Evolutionary conservation across 2,797 vertebrate species (phyloP).

Genomic region (Selene dorsalis): DNA sequence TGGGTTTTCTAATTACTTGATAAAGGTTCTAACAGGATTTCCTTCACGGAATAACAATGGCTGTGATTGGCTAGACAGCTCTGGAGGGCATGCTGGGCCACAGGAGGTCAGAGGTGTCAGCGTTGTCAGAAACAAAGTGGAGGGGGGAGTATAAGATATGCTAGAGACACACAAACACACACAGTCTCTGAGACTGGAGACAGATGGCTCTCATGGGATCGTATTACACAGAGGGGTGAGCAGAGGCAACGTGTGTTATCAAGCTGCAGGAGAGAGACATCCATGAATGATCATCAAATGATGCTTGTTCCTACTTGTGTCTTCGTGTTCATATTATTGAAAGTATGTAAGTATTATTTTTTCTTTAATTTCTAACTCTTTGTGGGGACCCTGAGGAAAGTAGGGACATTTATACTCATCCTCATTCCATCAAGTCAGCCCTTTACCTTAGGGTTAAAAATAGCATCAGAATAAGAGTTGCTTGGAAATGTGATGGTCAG

Average conservation of each 20-base stretch:
- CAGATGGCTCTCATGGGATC: slow-evolving; percentile 42
- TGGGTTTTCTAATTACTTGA: slow-evolving; percentile 49
- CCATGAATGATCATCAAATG: slow-evolving; percentile 25
- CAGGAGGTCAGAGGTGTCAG: slow-evolving; percentile 58
- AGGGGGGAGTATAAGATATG: slow-evolving; percentile 1
- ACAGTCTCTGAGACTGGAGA: slow-evolving; percentile 14
- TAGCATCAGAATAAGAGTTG: neutral
- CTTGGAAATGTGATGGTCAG: neutral
- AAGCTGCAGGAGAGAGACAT: slow-evolving; percentile 20
- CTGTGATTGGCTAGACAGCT: slow-evolving; percentile 33
- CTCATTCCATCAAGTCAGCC: neutral
- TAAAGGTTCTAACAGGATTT: slow-evolving; percentile 51
- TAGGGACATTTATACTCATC: neutral
- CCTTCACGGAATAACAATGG: slow-evolving; percentile 5
- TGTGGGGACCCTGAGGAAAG: neutral
- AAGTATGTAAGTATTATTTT: too few relatives aligned
- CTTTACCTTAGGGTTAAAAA: neutral
- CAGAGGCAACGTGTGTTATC: slow-evolving; percentile 3
- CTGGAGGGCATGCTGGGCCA: slow-evolving; percentile 33
- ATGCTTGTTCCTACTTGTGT: slow-evolving; percentile 1
- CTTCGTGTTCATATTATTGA: neutral
- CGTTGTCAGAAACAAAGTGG: slow-evolving; percentile 44
- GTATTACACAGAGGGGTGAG: slow-evolving; percentile 36
- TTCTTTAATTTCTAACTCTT: neutral
- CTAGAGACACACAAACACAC: slow-evolving; percentile 9